Percentiles rank a stretch among this genome's conserved stretches.
phyloP scores from a whole-genome alignment of 1,140 invertebrate genomes.

The Geopemphigus sp. region DNA sequence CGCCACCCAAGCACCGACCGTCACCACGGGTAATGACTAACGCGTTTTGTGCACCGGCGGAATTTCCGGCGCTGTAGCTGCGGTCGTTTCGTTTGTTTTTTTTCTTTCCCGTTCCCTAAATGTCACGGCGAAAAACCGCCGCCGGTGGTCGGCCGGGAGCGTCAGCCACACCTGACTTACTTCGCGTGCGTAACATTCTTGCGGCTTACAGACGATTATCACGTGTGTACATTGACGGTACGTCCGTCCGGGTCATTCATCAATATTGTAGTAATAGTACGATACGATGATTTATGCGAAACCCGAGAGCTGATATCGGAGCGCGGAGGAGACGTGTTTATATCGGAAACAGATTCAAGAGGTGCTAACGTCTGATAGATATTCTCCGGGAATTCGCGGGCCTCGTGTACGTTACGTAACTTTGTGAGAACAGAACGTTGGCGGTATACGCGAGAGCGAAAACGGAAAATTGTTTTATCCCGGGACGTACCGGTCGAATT shows the following conservation, averaged over 20 bases:
- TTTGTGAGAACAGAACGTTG: background rate
- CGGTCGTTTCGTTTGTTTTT: too few relatives aligned
- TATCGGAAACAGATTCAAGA: slow-evolving; percentile 28
- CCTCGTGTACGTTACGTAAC: too few relatives aligned
- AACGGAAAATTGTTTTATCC: background rate
- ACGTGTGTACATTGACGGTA: background rate
- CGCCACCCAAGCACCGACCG: too few relatives aligned
- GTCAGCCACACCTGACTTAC: background rate
- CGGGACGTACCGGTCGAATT: background rate
- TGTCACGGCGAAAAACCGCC: too few relatives aligned
- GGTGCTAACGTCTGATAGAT: slow-evolving; percentile 35
- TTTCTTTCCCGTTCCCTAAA: too few relatives aligned
- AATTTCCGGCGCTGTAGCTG: too few relatives aligned
- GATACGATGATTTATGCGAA: slow-evolving; percentile 27
- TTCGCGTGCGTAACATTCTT: background rate
- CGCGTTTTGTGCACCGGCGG: too few relatives aligned
- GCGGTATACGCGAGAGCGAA: background rate
- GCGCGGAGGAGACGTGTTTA: background rate
- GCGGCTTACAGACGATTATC: background rate
- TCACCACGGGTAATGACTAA: too few relatives aligned
- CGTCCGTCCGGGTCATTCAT: slow-evolving; percentile 21
- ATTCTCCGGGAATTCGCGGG: slow-evolving; percentile 19
- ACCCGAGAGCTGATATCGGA: too few relatives aligned
- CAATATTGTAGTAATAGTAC: background rate
- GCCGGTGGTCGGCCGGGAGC: too few relatives aligned